These are phyloP conservation scores for Tiliacea citrago DNA, from an alignment of 2,888 invertebrate species.

Conservation along the genomic window DNA sequence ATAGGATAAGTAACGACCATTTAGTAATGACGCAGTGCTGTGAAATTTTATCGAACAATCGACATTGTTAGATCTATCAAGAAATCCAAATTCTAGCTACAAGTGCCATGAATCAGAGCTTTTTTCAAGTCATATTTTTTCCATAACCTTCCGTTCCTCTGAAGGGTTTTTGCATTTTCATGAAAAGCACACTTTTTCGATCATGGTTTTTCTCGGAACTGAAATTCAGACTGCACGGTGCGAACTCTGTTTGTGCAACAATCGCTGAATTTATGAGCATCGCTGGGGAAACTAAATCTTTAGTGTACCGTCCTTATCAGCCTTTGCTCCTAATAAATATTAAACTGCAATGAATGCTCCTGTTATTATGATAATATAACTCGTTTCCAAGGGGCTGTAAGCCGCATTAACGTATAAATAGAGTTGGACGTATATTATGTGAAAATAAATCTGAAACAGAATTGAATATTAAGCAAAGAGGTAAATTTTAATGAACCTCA, in stretches of 20 bases:
- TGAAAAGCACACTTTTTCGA: constrained; percentile 41
- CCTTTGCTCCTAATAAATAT: background rate
- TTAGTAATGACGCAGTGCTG: background rate
- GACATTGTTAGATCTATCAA: background rate
- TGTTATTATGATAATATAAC: constrained; percentile 8
- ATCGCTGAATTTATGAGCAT: constrained; percentile 18
- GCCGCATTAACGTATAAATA: constrained; percentile 63
- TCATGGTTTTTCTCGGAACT: constrained; percentile 31
- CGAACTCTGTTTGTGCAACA: constrained; percentile 5
- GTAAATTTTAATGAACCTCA: constrained; percentile 77
- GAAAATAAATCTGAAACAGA: constrained; percentile 66
- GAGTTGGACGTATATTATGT: constrained; percentile 40
- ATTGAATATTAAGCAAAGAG: constrained; percentile 71
- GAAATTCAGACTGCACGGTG: constrained; percentile 20
- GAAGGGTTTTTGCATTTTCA: constrained; percentile 48
- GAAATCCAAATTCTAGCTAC: constrained; percentile 21
- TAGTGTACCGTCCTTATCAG: background rate
- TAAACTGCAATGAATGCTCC: background rate
- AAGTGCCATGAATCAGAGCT: constrained; percentile 20
- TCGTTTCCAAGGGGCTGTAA: constrained; percentile 10
- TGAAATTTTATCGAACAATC: background rate
- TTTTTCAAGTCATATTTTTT: constrained; percentile 34
- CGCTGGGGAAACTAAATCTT: constrained; percentile 2
- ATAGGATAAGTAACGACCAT: too few relatives aligned
- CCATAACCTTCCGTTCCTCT: constrained; percentile 32